Conservation (phyloP, 1,140 invertebrate species). For the Procambarus virginalis region DNA sequence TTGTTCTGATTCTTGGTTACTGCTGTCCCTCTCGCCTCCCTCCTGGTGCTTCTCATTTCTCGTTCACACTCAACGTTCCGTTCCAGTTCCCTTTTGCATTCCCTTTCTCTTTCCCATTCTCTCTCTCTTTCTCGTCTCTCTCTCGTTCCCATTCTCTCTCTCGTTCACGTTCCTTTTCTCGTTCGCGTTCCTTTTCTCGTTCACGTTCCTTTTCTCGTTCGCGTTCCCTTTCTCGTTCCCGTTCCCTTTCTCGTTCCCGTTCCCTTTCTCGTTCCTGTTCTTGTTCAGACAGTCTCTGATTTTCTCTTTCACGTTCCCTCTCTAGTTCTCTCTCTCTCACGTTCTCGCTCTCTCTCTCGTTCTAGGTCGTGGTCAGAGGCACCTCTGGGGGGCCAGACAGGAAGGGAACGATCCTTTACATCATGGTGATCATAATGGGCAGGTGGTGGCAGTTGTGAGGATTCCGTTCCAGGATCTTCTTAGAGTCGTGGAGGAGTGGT, state of each 20-base stretch:
- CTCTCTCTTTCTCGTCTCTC: slow-evolving; percentile 25
- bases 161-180: slow-evolving; percentile 39
- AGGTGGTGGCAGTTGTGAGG: slow-evolving; percentile 59
- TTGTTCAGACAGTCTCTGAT: slow-evolving; percentile 47
- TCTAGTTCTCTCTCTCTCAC: slow-evolving; percentile 62
- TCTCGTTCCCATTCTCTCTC: slow-evolving; percentile 35
- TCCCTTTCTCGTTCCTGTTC: slow-evolving; percentile 43
- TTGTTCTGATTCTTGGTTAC: slow-evolving; percentile 34
- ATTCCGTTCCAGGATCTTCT: slow-evolving; percentile 67
- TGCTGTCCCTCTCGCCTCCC: slow-evolving; percentile 19
- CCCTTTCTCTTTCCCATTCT: slow-evolving; percentile 16
- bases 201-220: slow-evolving; percentile 30
- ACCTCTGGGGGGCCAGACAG: slow-evolving; percentile 63
- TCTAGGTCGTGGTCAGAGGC: slow-evolving; percentile 65
- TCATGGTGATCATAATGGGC: slow-evolving; percentile 64
- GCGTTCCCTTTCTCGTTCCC: slow-evolving; percentile 39
- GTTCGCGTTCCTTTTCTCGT: slow-evolving; percentile 9
- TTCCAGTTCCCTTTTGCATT: not conserved
- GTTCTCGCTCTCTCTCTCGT: slow-evolving; percentile 62
- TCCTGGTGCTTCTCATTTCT: slow-evolving; percentile 16
- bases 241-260: slow-evolving; percentile 30
- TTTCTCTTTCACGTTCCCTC: slow-evolving; percentile 63
- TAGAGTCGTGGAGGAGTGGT: slow-evolving; percentile 67
- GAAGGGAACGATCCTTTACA: slow-evolving; percentile 61
- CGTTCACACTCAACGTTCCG: slow-evolving; percentile 25